Percentiles rank a stretch among this genome's conserved stretches.
Conservation (phyloP, 1,140 invertebrate species). For the Dreissena polymorpha region DNA sequence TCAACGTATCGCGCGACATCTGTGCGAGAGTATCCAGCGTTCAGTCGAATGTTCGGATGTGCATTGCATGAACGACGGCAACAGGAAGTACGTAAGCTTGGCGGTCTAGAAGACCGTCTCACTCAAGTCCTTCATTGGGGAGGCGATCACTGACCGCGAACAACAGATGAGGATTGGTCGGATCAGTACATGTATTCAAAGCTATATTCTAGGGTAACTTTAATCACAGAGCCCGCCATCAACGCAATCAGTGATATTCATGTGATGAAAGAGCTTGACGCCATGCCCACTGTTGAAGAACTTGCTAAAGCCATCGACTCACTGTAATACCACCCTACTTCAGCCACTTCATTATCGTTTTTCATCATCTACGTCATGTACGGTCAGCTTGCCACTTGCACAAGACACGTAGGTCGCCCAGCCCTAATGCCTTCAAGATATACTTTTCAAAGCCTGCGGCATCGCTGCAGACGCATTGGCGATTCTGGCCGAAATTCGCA, state of each 20-base stretch:
- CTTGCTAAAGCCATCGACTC: not conserved
- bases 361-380: too few species aligned
- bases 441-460: not conserved
- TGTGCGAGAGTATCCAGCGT: too few species aligned
- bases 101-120: not conserved
- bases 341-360: not conserved
- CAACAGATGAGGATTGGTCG: conserved; percentile 6
- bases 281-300: not conserved
- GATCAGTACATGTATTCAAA: too few species aligned
- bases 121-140: not conserved
- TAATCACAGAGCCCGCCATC: not conserved
- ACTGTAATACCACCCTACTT: not conserved
- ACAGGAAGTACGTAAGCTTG: too few species aligned
- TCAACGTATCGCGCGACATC: too few species aligned
- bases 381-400: not conserved
- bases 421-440: not conserved
- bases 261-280: conserved; percentile 23
- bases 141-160: not conserved
- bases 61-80: too few species aligned
- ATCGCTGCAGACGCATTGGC: not conserved
- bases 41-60: too few species aligned
- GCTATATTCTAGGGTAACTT: too few species aligned
- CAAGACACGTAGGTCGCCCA: not conserved
- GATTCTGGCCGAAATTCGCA: not conserved
- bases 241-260: not conserved